Evolutionary conservation across 2,113 vertebrate genomes (phyloP).

Genomic region (Leucoraja erinaceus): DNA sequence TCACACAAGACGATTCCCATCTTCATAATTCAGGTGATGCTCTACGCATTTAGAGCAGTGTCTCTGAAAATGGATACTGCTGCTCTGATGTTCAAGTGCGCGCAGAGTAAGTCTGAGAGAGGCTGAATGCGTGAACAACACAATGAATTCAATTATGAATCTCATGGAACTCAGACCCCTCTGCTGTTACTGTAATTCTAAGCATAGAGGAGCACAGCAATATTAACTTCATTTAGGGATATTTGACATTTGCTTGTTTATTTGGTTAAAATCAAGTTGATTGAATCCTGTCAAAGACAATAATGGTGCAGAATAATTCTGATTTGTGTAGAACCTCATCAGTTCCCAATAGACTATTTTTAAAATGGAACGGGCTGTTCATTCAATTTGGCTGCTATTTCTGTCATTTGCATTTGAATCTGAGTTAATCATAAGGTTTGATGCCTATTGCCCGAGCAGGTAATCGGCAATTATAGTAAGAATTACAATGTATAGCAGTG

Average conservation of each 20-base stretch:
- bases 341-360: background rate
- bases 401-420: background rate
- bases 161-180: background rate
- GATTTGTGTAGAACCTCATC: background rate
- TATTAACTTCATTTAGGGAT: background rate
- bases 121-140: background rate
- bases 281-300: background rate
- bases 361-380: background rate
- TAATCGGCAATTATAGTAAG: background rate
- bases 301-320: background rate
- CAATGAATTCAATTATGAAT: slow-evolving; percentile 11
- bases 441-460: background rate
- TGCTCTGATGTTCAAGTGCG: background rate
- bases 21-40: background rate
- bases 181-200: slow-evolving; percentile 25
- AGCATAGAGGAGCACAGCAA: slow-evolving; percentile 17
- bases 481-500: background rate
- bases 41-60: background rate
- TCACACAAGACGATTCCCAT: background rate
- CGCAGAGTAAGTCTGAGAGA: background rate
- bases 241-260: background rate
- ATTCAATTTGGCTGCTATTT: background rate
- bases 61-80: background rate
- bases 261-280: background rate
- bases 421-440: slow-evolving; percentile 20